Evolutionary conservation across 2,888 invertebrate genomes (phyloP), one percentile per base, ranked within the genome.

Genomic region (Linnaemya tessellans): DNA sequence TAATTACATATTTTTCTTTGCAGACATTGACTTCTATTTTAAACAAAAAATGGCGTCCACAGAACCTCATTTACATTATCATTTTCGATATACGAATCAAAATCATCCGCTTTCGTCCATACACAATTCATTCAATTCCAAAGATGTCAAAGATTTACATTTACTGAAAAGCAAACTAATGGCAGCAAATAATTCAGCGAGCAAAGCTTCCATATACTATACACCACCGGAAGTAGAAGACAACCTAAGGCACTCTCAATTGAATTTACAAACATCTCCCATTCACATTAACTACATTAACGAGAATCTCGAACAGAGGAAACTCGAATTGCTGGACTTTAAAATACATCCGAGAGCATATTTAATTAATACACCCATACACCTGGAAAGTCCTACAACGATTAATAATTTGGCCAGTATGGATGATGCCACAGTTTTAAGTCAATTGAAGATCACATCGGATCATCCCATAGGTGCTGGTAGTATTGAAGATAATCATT

Each of bases 121-220:
- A 54, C 58, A 71, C 51, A 78, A 43, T 51, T 71, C 85, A 38
- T 85, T 79, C 67, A 88, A 87, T 71, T 86, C 89, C 77, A 89
- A 90, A 82, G 90, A 90, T 88, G 84, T 91, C 56, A 89, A 85
- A 85, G 85, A 90, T 81, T 87, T 91, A 78, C 88, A 90, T 75
- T 88, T 89, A 75, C 88, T 91, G 30, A 92, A 90, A 78, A 88
- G 88, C 11, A 90, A 91, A 88, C 81, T 92, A 54, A 87, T 88
- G 70, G 88, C 91, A 56, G 88, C 91, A 49, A 89, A 90, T 81
- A 90, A 90, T 86, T 90, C 91, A 62, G 95, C 95, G 88, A 96
- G 96, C 92, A 95, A 94, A 90, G 93, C 95, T 89, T 96, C 96
- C 68, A 94, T 97, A 71, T 97, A 97, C 92, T 97, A 96, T 93